Conservation (phyloP, 1,140 invertebrate species). For the Drosophila simulans region DNA sequence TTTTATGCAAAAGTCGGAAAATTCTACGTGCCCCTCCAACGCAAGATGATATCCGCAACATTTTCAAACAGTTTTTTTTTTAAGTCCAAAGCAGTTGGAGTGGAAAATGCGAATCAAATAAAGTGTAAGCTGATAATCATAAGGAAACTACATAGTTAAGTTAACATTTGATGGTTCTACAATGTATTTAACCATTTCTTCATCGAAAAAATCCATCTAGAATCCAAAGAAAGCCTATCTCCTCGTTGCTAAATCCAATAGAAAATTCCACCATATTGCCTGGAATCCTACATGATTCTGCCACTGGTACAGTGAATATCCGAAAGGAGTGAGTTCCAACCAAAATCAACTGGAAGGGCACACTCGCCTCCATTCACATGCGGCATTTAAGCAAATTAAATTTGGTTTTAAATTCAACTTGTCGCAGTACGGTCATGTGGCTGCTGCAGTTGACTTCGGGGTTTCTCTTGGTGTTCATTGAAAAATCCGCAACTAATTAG, state of each 20-base stretch:
- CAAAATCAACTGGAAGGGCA: neutral
- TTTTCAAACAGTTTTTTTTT: conserved; percentile 52
- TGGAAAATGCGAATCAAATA: too few relatives aligned
- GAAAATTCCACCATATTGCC: too few relatives aligned
- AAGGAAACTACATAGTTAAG: too few relatives aligned
- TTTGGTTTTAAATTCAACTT: conserved; percentile 72
- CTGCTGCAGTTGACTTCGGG: conserved; percentile 16
- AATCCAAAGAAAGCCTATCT: too few relatives aligned
- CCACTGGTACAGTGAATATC: too few relatives aligned
- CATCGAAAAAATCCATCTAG: too few relatives aligned
- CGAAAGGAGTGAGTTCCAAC: too few relatives aligned
- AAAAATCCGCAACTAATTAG: conserved; percentile 81
- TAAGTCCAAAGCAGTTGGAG: neutral
- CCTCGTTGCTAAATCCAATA: too few relatives aligned
- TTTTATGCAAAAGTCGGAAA: conserved; percentile 73
- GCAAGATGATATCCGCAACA: conserved; percentile 57
- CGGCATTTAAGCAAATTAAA: conserved; percentile 74
- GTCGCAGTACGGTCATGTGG: conserved; percentile 48
- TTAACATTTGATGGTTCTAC: too few relatives aligned
- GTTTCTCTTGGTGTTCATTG: conserved; percentile 53
- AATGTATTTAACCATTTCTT: too few relatives aligned
- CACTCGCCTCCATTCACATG: conserved; percentile 15
- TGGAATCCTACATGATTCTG: too few relatives aligned
- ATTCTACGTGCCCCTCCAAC: conserved; percentile 52
- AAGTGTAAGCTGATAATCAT: too few relatives aligned